Evolutionary conservation across 2,888 invertebrate genomes (phyloP).

Genomic region (Xanthia togata): DNA sequence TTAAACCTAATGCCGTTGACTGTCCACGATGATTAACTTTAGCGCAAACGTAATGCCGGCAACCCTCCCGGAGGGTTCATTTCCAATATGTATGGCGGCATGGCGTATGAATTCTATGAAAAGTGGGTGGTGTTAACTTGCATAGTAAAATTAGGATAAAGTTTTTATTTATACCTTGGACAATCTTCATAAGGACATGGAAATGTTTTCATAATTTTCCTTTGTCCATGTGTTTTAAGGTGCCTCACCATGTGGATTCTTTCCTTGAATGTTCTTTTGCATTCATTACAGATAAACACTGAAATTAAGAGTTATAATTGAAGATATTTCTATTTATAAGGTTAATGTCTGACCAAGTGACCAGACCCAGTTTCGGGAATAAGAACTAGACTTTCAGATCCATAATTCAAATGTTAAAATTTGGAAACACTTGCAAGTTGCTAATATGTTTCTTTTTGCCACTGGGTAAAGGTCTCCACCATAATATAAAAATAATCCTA

Average conservation of each 20-base stretch:
- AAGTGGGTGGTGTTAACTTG: not conserved
- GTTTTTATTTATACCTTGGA: conserved; percentile 73
- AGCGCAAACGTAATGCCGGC: no score
- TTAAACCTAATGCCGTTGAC: no score
- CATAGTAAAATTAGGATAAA: not conserved
- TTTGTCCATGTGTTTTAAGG: conserved; percentile 76
- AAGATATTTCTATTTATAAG: conserved; percentile 1
- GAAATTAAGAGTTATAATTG: conserved; percentile 64
- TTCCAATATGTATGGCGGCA: no score
- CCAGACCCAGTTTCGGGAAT: not conserved
- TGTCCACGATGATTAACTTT: no score
- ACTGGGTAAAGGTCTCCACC: not conserved
- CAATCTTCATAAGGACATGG: conserved; percentile 82
- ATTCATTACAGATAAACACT: conserved; percentile 85
- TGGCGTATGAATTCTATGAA: no score
- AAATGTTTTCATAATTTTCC: conserved; percentile 68
- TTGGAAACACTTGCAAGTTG: not conserved
- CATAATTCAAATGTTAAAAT: not conserved
- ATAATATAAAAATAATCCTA: not conserved
- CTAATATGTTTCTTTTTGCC: not conserved
- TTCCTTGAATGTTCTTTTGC: conserved; percentile 81
- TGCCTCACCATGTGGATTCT: conserved; percentile 82
- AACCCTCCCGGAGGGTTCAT: no score
- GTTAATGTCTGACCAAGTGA: not conserved
- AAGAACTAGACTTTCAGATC: not conserved